Conservation (phyloP, 2,888 invertebrate genomes). For the Drosophila putrida region DNA sequence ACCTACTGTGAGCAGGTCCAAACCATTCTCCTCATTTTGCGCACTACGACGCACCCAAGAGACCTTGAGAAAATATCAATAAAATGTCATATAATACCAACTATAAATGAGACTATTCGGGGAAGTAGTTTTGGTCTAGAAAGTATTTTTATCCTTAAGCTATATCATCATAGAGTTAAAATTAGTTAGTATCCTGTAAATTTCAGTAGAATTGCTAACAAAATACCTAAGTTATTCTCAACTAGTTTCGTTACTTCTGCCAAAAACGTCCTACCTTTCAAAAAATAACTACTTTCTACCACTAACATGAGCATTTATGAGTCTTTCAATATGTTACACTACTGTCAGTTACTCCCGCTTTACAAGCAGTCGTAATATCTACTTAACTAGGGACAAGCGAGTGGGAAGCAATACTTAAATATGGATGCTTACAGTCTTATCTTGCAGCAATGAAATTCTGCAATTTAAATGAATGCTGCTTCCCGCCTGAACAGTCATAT, state of each 20-base stretch:
- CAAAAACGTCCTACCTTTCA: too few relatives aligned
- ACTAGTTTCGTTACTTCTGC: too few relatives aligned
- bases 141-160: too few relatives aligned
- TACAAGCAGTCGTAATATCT: slow-evolving; percentile 4
- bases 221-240: too few relatives aligned
- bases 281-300: background rate
- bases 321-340: background rate
- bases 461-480: slow-evolving; percentile 91
- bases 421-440: slow-evolving; percentile 89
- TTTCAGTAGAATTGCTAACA: too few relatives aligned
- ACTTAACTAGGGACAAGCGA: slow-evolving; percentile 14
- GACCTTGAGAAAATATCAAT: slow-evolving; percentile 86
- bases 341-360: background rate
- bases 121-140: too few relatives aligned
- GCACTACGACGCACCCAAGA: slow-evolving; percentile 89
- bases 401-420: slow-evolving; percentile 14
- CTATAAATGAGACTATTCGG: background rate
- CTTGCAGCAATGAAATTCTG: slow-evolving; percentile 90
- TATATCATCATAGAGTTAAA: too few relatives aligned
- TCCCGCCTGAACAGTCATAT: slow-evolving; percentile 91
- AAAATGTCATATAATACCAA: background rate
- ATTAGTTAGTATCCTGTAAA: too few relatives aligned
- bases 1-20: slow-evolving; percentile 89
- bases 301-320: background rate
- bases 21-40: slow-evolving; percentile 87